phyloP scores from a whole-genome alignment of 2,113 vertebrate species.

The Amphiprion percula region DNA sequence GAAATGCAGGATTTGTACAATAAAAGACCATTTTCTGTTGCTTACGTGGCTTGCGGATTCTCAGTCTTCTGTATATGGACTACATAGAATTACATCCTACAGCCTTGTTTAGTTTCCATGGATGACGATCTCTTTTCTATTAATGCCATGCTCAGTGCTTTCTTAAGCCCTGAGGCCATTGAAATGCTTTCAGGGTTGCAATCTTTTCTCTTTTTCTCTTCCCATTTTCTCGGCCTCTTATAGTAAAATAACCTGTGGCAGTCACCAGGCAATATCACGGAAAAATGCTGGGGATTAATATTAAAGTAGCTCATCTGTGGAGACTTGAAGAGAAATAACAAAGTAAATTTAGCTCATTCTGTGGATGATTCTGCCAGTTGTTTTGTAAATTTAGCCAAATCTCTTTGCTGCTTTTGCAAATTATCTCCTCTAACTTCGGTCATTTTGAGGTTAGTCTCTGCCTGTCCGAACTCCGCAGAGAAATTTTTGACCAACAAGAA shows the following conservation, averaged over 20 bases:
- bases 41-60: neutral
- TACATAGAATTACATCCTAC: constrained; percentile 22
- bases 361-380: constrained; percentile 18
- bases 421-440: constrained; percentile 29
- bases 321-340: constrained; percentile 41
- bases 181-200: constrained; percentile 59
- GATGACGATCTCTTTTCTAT: constrained; percentile 55
- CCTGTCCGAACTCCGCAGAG: neutral
- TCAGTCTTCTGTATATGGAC: constrained; percentile 36
- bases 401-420: constrained; percentile 23
- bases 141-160: constrained; percentile 48
- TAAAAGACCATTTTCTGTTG: neutral
- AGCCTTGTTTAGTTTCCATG: constrained; percentile 58
- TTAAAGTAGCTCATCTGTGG: constrained; percentile 39
- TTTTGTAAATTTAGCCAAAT: constrained; percentile 31
- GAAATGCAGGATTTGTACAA: neutral
- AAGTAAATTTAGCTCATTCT: constrained; percentile 40
- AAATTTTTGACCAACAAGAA: constrained; percentile 27
- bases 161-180: constrained; percentile 54
- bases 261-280: constrained; percentile 60
- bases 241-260: constrained; percentile 62
- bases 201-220: constrained; percentile 28
- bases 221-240: constrained; percentile 23
- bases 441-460: constrained; percentile 22
- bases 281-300: constrained; percentile 53